A percentile compares a stretch with the other conserved stretches of the same genome.
Conservation (phyloP, 2,888 invertebrate genomes). For the Sphecodes monilicornis region DNA sequence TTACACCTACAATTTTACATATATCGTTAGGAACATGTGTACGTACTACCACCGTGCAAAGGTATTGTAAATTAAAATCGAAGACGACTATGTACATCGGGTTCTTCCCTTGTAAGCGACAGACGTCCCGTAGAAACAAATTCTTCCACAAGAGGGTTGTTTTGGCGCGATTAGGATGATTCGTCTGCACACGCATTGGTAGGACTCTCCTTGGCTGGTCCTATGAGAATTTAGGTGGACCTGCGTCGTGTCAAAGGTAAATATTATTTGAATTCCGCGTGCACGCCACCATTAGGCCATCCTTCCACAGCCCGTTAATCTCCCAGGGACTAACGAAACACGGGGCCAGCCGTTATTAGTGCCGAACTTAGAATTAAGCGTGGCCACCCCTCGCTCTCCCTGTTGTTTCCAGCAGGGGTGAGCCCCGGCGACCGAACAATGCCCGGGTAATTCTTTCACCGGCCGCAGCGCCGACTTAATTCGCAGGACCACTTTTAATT, state of each 20-base stretch:
- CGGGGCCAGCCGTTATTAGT: conserved; percentile 70
- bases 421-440: conserved; percentile 60
- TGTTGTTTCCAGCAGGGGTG: conserved; percentile 65
- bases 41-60: too few relatives aligned
- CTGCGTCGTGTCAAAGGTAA: conserved; percentile 71
- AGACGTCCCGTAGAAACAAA: background rate
- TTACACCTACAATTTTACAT: too few relatives aligned
- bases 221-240: conserved; percentile 67
- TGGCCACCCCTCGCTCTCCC: conserved; percentile 26
- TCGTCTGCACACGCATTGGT: conserved; percentile 36
- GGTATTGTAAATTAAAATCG: too few relatives aligned
- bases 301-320: conserved; percentile 68
- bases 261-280: conserved; percentile 74
- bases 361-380: conserved; percentile 73
- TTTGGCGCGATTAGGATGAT: background rate
- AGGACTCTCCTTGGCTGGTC: conserved; percentile 71
- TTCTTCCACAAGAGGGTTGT: background rate
- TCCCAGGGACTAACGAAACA: conserved; percentile 72
- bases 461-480: conserved; percentile 61
- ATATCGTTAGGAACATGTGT: too few relatives aligned
- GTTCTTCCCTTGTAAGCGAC: too few relatives aligned
- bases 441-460: conserved; percentile 64
- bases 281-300: conserved; percentile 63
- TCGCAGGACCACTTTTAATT: conserved; percentile 55
- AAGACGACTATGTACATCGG: too few relatives aligned